Evolutionary conservation across 1,140 invertebrate species (phyloP), one percentile per base, ranked within the genome.

Genomic region (Drosophila malerkotliana): DNA sequence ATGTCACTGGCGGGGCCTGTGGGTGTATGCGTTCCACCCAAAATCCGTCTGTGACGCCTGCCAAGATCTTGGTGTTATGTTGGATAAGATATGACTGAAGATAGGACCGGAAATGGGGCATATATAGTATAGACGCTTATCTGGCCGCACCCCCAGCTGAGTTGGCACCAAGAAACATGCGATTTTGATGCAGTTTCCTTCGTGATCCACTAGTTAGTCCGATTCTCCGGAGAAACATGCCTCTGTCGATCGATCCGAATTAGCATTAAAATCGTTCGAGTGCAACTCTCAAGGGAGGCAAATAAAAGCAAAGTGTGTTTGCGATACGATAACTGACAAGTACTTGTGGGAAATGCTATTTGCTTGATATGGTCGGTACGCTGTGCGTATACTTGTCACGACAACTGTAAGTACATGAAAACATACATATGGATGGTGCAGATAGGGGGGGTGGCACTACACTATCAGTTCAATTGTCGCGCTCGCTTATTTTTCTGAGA

Each of bases 51-150:
- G 28, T 45, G 58, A 26, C 34, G 41, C 45, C 44, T 57, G 57
- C 53, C 67, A 73, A 73, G 67, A 71, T 51, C 32, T 74, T 12
- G 14, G 15, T 18, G 39, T 39, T 21, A 57, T 72, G 34, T 14
- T 57, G 37, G 53, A 49, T 64, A 71, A 69, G 68, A 59, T 51
- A 45, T 6, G 52, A 10, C n/a, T 12, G 2, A 28, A 53, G 41
- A 71, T 60, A 53, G 28, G 47, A 28, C 28, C 66, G 77, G 72
- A 84, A 84, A 64, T 77, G 67, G 68, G 80, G 63, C 58, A 59
- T 51, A 44, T 51, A 34, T 41, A 14, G 8, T 51, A 34, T 41
- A 14, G 8, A 41, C 3, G 32, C n/a, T 15, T 37, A 60, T 26
- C 24, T 3, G 28, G 47, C 47, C 58, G 71, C 34, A 61, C 71